Percentiles rank a stretch among this genome's conserved stretches.
Conservation (phyloP, 2,113 vertebrate genomes). For the Dipodomys stephensi region DNA sequence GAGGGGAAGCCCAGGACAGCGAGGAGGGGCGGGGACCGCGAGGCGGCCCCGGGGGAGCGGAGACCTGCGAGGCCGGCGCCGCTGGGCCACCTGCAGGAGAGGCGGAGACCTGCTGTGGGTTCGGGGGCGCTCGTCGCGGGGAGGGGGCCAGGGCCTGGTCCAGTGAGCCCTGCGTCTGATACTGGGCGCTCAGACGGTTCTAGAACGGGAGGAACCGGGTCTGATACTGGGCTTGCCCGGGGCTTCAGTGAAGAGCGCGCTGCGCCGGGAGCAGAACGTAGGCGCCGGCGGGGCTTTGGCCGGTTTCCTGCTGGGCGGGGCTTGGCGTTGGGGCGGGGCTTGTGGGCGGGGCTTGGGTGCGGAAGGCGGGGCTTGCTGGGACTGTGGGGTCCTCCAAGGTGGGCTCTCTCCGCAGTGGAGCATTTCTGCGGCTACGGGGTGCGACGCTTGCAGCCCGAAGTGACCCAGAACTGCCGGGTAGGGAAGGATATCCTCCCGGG, state of each 20-base stretch:
- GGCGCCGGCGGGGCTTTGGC: no score
- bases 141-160: no score
- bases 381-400: rapidly evolving
- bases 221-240: no score
- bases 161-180: no score
- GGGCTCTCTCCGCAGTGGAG: constrained; percentile 65
- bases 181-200: neutral
- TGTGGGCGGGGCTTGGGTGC: neutral
- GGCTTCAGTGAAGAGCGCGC: neutral
- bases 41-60: no score
- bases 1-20: no score
- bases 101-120: rapidly evolving
- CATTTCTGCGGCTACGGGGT: constrained; percentile 79
- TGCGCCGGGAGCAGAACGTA: neutral
- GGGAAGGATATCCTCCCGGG: neutral
- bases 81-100: neutral
- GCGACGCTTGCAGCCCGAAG: constrained; percentile 76
- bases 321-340: neutral
- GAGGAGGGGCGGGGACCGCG: rapidly evolving
- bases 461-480: constrained; percentile 83
- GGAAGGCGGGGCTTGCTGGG: neutral
- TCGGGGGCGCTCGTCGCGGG: neutral
- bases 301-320: no score
- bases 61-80: rapidly evolving
- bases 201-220: rapidly evolving